A percentile compares a stretch with the other conserved stretches of the same genome.
Evolutionary conservation across 2,888 invertebrate genomes (phyloP).

Genomic region (Lasioglossum morio): DNA sequence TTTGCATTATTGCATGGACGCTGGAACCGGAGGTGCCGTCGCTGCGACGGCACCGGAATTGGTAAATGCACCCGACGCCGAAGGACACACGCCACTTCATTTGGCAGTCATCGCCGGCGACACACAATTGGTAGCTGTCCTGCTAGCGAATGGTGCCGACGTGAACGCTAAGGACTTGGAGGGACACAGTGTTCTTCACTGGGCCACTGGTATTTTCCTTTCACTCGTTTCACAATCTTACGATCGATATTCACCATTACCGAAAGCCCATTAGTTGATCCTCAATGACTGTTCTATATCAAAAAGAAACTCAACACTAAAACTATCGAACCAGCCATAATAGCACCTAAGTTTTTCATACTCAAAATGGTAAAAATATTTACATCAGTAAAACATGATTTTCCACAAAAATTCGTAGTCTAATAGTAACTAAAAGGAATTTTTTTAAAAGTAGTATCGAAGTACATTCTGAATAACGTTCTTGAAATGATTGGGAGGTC

Average conservation of each 20-base stretch:
- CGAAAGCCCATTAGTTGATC: background rate
- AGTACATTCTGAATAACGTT: background rate
- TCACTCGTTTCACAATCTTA: background rate
- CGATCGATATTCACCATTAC: background rate
- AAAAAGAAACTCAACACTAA: background rate
- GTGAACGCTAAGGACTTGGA: conserved; percentile 96
- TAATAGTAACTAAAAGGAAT: background rate
- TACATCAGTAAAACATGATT: background rate
- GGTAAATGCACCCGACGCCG: conserved; percentile 94
- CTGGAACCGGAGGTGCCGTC: conserved; percentile 87
- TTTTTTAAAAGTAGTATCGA: background rate
- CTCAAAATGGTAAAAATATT: background rate
- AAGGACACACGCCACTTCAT: conserved; percentile 98
- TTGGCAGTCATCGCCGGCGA: conserved; percentile 98
- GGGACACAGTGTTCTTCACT: conserved; percentile 97
- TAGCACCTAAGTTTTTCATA: background rate
- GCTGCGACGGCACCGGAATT: conserved; percentile 95
- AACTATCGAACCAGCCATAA: background rate
- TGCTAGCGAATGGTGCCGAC: conserved; percentile 95
- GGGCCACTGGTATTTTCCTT: conserved; percentile 94
- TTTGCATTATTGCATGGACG: conserved; percentile 96
- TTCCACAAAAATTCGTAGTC: background rate
- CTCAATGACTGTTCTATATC: background rate
- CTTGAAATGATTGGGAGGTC: background rate
- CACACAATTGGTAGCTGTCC: conserved; percentile 92